These are phyloP conservation scores for Micromussa lordhowensis DNA, from an alignment of 92 coral and sea anemone genomes.

Conservation along the genomic window DNA sequence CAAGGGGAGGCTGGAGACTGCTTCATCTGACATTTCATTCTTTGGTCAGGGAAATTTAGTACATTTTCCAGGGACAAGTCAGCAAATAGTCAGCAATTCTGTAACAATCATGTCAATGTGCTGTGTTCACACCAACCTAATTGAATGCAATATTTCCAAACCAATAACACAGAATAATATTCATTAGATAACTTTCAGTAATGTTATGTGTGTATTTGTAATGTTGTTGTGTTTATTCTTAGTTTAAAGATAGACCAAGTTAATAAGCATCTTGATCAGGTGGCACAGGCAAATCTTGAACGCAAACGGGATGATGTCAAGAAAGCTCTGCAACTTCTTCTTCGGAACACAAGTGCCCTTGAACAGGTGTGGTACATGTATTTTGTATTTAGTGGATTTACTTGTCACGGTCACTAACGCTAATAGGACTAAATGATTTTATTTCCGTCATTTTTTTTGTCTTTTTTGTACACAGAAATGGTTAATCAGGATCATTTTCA, in stretches of 20 bases:
- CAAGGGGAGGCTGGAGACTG: too few species aligned
- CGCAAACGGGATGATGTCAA: slow-evolving; percentile 86
- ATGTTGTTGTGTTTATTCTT: not conserved
- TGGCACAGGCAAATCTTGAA: slow-evolving; percentile 88
- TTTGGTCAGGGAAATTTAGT: too few species aligned
- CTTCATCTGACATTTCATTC: too few species aligned
- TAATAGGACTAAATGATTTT: not conserved
- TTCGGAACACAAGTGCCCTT: slow-evolving; percentile 91
- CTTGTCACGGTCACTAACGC: not conserved
- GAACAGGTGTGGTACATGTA: slow-evolving; percentile 86
- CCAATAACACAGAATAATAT: not conserved
- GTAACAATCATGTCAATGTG: too few species aligned
- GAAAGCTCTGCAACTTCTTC: slow-evolving; percentile 81
- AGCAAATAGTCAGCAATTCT: too few species aligned
- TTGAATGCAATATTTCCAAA: not conserved
- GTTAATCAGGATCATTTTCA: slow-evolving; percentile 94
- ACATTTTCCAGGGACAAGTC: too few species aligned
- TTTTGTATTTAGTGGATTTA: not conserved
- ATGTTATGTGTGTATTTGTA: not conserved
- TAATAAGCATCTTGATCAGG: slow-evolving; percentile 82
- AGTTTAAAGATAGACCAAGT: slow-evolving; percentile 80
- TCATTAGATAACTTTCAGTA: too few species aligned
- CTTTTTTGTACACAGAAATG: slow-evolving; percentile 72
- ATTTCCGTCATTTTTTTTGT: not conserved
- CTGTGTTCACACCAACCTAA: too few species aligned